A percentile compares a stretch with the other conserved stretches of the same genome.
These are phyloP conservation scores for Epicampocera succincta DNA, from an alignment of 2,888 invertebrate genomes.

Conservation along the genomic window DNA sequence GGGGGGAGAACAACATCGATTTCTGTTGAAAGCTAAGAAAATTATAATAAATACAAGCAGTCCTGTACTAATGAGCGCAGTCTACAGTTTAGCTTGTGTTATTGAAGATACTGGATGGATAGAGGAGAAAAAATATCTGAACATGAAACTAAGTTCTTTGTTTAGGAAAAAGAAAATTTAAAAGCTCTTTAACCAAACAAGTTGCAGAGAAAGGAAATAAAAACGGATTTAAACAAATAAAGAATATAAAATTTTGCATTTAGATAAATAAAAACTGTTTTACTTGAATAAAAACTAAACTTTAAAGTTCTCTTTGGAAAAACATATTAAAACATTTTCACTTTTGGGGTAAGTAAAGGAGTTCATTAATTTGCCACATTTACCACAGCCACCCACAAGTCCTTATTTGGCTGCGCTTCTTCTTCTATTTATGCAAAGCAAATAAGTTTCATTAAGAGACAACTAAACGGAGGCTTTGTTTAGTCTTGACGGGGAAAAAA, in stretches of 20 bases:
- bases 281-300: slow-evolving; percentile 10
- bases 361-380: too few species aligned
- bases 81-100: slow-evolving; percentile 58
- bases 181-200: background rate
- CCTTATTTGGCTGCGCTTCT: background rate
- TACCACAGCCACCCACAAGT: background rate
- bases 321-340: background rate
- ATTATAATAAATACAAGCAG: slow-evolving; percentile 65
- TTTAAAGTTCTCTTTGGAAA: background rate
- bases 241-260: too few species aligned
- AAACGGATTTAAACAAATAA: too few species aligned
- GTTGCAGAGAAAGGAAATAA: too few species aligned
- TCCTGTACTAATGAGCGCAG: slow-evolving; percentile 62
- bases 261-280: too few species aligned
- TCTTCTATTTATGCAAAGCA: background rate
- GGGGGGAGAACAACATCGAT: slow-evolving; percentile 46
- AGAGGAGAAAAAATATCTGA: slow-evolving; percentile 8
- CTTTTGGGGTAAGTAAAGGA: slow-evolving; percentile 42
- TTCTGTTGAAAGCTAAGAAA: slow-evolving; percentile 4
- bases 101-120: slow-evolving; percentile 53
- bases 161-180: background rate
- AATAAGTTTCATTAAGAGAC: background rate
- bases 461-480: background rate
- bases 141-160: slow-evolving; percentile 6
- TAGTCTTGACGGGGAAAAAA: background rate